Evolutionary conservation across 2,797 vertebrate species (phyloP).

Genomic region (Anguilla anguilla): DNA sequence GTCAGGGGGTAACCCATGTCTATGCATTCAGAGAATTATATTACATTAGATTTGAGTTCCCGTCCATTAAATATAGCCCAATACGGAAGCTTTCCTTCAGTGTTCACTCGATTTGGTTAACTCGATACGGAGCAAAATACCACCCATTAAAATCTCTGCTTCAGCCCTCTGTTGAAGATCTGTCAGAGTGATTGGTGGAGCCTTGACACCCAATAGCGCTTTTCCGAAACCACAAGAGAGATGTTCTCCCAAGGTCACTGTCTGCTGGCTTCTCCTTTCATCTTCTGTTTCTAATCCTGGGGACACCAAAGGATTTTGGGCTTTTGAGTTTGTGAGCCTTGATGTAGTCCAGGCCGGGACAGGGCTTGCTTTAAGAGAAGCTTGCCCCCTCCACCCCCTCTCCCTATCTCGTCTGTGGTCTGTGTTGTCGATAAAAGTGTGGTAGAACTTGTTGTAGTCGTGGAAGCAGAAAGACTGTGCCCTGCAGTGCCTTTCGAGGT

Average conservation of each 20-base stretch:
- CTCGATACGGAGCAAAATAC: neutral
- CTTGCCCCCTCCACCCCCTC: neutral
- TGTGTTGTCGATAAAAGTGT: neutral
- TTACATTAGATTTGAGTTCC: neutral
- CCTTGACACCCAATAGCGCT: neutral
- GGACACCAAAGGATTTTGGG: neutral
- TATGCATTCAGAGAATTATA: neutral
- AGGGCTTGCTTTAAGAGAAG: neutral
- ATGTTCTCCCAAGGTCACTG: conserved; percentile 20
- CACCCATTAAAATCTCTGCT: neutral
- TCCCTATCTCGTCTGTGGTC: neutral
- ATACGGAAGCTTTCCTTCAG: conserved; percentile 7
- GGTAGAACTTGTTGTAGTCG: neutral
- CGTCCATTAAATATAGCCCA: conserved; percentile 19
- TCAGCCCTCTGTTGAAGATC: neutral
- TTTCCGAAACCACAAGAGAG: conserved; percentile 13
- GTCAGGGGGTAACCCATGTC: conserved; percentile 1
- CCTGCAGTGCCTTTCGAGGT: neutral
- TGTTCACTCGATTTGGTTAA: neutral
- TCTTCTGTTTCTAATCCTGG: neutral
- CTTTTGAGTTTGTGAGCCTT: neutral
- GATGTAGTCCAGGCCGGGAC: neutral
- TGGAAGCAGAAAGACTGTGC: neutral
- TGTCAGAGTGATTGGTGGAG: neutral
- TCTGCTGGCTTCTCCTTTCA: neutral